Conservation (phyloP, 2,797 vertebrate species). For the Gymnothorax javanicus region DNA sequence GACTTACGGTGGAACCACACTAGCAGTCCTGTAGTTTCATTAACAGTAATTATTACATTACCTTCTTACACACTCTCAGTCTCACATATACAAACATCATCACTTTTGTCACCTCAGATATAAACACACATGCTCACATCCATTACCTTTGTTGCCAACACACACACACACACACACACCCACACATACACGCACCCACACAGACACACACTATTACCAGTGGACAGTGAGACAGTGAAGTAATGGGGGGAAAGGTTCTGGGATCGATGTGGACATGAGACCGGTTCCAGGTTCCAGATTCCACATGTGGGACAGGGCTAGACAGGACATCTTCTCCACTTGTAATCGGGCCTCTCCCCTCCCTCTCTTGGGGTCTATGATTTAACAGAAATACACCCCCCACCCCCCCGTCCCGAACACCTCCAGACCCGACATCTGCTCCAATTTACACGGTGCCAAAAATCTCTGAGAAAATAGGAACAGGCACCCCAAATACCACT, state of each 20-base stretch:
- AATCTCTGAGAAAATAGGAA: background rate
- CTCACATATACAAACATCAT: too few species aligned
- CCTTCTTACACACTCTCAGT: too few species aligned
- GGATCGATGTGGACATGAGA: background rate
- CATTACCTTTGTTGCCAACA: background rate
- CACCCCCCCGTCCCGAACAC: background rate
- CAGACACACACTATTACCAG: background rate
- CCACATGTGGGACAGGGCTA: background rate
- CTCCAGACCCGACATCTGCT: background rate
- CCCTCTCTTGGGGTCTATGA: background rate
- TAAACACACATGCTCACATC: background rate
- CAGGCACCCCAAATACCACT: background rate
- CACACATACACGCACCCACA: background rate
- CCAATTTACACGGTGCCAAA: background rate
- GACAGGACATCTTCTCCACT: background rate
- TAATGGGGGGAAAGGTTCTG: background rate
- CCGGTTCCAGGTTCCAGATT: background rate
- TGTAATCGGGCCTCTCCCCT: background rate
- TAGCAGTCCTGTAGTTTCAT: too few species aligned
- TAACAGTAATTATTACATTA: too few species aligned
- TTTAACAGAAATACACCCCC: background rate
- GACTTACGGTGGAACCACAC: too few species aligned
- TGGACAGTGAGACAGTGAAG: background rate
- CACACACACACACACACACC: background rate
- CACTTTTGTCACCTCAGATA: too few species aligned